Conservation (phyloP, 2,797 vertebrate species). For the Lepus townsendii region DNA sequence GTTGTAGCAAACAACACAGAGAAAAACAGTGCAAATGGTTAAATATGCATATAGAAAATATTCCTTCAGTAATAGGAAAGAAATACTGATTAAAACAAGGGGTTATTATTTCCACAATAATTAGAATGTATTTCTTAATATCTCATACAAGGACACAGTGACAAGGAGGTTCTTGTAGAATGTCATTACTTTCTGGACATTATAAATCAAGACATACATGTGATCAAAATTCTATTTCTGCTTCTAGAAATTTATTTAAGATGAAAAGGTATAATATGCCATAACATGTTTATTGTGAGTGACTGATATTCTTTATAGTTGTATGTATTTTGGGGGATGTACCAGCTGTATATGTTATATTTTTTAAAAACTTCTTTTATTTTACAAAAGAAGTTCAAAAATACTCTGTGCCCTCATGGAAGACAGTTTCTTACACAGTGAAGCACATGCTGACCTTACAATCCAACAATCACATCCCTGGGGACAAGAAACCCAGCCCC, state of each 20-base stretch:
- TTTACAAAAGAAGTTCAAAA: constrained; percentile 52
- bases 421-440: constrained; percentile 5
- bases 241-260: constrained; percentile 27
- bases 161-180: background rate
- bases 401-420: background rate
- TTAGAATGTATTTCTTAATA: background rate
- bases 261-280: background rate
- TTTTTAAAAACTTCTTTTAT: background rate
- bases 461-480: background rate
- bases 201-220: constrained; percentile 2
- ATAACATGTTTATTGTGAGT: background rate
- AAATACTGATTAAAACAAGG: constrained; percentile 31
- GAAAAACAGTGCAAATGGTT: background rate
- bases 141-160: background rate
- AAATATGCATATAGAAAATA: background rate
- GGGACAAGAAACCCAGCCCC: no score
- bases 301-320: background rate
- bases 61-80: constrained; percentile 4
- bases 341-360: background rate
- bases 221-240: constrained; percentile 20
- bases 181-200: background rate
- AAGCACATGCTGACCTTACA: background rate
- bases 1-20: background rate
- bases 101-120: background rate
- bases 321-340: background rate